Base-by-base conservation (phyloP, 2,797 vertebrate genomes). In the Meriones psammophilus region DNA sequence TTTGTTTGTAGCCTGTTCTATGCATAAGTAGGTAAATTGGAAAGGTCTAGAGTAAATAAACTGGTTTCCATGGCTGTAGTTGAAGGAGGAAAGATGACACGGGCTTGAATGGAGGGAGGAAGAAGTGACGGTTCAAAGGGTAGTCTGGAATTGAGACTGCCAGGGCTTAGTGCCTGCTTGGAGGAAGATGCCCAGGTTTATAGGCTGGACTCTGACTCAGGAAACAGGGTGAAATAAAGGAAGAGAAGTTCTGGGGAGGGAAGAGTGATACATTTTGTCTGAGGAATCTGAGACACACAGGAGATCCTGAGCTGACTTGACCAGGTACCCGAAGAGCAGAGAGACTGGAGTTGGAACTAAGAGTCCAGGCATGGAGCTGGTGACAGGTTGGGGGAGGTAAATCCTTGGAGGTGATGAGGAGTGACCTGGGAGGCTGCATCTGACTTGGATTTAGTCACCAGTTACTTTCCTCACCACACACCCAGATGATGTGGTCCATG, bases 401-500 rank as follows among this genome's bases (percentile, higher is more conserved):
- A 95, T 39, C 39, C 50, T 91, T 92, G 60, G 33, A 86, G 90
- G 46, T 96, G n/a, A 56, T 91, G 91, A 33, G 5, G 60, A 88
- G 83, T 71, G 14, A 81, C 85, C 90, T 85, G 36, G 84, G 83
- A 56, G 86, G 36, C 78, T 94, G 79, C 83, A 68, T 94, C 85
- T 90, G 92, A 71, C 79, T 94, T 56, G 78, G 5, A 33, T 91
- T 95, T 58, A 18, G 33, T 92, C 88, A 95, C 88, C 39, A 30
- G 26, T 80, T 88, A 66, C 28, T 91, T 46, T 36, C 84, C 56
- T 97, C 80, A 89, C 89, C 93, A 83, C 93, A 92, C 83, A 90
- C n/a, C 24, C 46, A 76, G 92, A 94, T 97, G 96, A 88, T 89
- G 87, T 78, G 86, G 60, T 50, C 50, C 88, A 90, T 89, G 73